These are phyloP conservation scores for Melipona beecheii DNA, from an alignment of 2,888 invertebrate genomes.

Conservation along the genomic window DNA sequence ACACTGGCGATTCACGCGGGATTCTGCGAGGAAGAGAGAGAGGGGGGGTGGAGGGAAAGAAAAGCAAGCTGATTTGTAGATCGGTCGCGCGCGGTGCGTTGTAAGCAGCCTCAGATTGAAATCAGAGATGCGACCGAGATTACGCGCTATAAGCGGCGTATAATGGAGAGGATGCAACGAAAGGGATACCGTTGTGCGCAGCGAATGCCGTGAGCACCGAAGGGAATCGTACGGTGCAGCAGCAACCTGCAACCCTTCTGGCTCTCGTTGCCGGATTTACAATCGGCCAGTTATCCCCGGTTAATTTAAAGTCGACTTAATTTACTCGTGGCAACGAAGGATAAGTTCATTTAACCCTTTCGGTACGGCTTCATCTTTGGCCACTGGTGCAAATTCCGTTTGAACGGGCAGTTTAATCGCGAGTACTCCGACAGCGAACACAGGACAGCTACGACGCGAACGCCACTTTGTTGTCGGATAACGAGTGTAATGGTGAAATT, in stretches of 20 bases:
- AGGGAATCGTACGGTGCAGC: slow-evolving; percentile 44
- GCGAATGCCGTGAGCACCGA: slow-evolving; percentile 55
- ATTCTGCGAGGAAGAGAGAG: slow-evolving; percentile 3
- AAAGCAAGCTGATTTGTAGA: slow-evolving; percentile 73
- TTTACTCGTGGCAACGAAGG: slow-evolving; percentile 29
- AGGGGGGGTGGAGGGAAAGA: slow-evolving; percentile 38
- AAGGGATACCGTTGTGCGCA: slow-evolving; percentile 66
- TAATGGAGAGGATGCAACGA: slow-evolving; percentile 72
- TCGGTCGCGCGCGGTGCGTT: slow-evolving; percentile 68
- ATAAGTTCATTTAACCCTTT: slow-evolving; percentile 61
- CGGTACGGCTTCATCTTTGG: too few relatives aligned
- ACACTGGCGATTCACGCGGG: slow-evolving; percentile 39
- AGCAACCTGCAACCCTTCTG: slow-evolving; percentile 17
- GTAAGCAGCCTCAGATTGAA: slow-evolving; percentile 70
- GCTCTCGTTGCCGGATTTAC: slow-evolving; percentile 54
- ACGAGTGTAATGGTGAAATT: too few relatives aligned
- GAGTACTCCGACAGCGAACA: too few relatives aligned
- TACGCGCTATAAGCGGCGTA: slow-evolving; percentile 66
- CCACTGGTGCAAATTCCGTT: too few relatives aligned
- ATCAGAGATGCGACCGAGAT: slow-evolving; percentile 75
- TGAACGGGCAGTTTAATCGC: too few relatives aligned
- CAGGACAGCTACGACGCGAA: too few relatives aligned
- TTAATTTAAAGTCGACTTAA: slow-evolving; percentile 61
- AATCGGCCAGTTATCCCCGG: slow-evolving; percentile 8
- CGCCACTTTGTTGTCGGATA: too few relatives aligned